Evolutionary conservation across 1,140 invertebrate species (phyloP).

Genomic region (Ditylenchus dipsaci): DNA sequence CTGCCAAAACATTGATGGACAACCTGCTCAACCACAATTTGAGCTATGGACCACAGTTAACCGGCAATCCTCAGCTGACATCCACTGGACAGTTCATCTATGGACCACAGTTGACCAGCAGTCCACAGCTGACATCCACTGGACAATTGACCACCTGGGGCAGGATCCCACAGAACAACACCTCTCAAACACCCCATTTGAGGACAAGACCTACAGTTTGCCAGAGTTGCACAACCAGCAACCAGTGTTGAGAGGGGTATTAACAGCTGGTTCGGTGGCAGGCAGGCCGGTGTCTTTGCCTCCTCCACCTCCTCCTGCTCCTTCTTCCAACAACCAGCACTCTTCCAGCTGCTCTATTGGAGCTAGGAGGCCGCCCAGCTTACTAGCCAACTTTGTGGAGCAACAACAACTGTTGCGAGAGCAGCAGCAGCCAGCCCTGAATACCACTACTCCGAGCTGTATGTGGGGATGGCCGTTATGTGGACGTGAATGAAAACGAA

Average conservation of each 20-base stretch:
- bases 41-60: conserved; percentile 1
- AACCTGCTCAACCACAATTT: background rate
- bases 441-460: conserved; percentile 44
- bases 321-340: background rate
- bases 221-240: background rate
- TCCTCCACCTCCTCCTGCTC: background rate
- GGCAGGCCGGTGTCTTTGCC: background rate
- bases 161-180: conserved; percentile 4
- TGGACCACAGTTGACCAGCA: background rate
- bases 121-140: conserved; percentile 13
- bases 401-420: conserved; percentile 23
- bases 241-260: background rate
- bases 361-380: conserved; percentile 35
- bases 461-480: conserved; percentile 48
- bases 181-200: conserved; percentile 16
- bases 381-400: conserved; percentile 56
- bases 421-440: conserved; percentile 32
- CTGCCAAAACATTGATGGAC: conserved; percentile 2
- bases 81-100: conserved; percentile 26
- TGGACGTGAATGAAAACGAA: conserved; percentile 57
- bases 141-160: conserved; percentile 44
- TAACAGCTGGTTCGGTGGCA: background rate
- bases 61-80: conserved; percentile 1
- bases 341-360: conserved; percentile 15
- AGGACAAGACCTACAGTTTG: conserved; percentile 5